Evolutionary conservation across 1,140 invertebrate genomes (phyloP).

Genomic region (Lepidostoma basale): DNA sequence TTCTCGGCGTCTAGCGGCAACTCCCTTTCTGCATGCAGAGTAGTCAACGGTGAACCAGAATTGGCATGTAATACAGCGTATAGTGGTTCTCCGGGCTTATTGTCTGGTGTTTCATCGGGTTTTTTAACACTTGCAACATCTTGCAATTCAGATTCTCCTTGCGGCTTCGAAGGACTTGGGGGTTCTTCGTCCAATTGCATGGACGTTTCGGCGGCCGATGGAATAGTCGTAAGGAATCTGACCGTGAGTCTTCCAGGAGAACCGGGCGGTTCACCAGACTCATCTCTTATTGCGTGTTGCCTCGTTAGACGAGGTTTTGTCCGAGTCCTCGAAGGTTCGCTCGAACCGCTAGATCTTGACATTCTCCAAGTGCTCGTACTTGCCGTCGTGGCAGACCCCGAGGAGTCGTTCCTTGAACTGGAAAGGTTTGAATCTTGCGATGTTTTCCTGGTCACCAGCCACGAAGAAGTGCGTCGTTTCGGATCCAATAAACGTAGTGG

Average conservation of each 20-base stretch:
- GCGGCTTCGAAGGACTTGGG: constrained; percentile 44
- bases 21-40: constrained; percentile 36
- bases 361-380: constrained; percentile 85
- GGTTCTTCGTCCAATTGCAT: constrained; percentile 72
- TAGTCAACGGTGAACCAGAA: constrained; percentile 25
- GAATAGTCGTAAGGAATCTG: constrained; percentile 77
- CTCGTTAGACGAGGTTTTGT: constrained; percentile 74
- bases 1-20: constrained; percentile 43
- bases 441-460: constrained; percentile 86
- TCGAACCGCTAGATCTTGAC: constrained; percentile 73
- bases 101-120: neutral
- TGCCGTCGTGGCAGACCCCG: constrained; percentile 82
- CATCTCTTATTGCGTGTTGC: constrained; percentile 75
- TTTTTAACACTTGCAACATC: neutral
- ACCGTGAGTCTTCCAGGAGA: constrained; percentile 70
- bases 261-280: constrained; percentile 66
- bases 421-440: constrained; percentile 89
- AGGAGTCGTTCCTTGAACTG: constrained; percentile 86
- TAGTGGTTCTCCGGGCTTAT: constrained; percentile 20
- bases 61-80: constrained; percentile 42
- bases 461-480: constrained; percentile 79
- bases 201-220: constrained; percentile 81
- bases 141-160: neutral
- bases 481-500: constrained; percentile 76
- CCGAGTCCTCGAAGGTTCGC: constrained; percentile 52